Evolutionary conservation across 2,113 vertebrate species (phyloP).

Genomic region (Dipodomys stephensi): DNA sequence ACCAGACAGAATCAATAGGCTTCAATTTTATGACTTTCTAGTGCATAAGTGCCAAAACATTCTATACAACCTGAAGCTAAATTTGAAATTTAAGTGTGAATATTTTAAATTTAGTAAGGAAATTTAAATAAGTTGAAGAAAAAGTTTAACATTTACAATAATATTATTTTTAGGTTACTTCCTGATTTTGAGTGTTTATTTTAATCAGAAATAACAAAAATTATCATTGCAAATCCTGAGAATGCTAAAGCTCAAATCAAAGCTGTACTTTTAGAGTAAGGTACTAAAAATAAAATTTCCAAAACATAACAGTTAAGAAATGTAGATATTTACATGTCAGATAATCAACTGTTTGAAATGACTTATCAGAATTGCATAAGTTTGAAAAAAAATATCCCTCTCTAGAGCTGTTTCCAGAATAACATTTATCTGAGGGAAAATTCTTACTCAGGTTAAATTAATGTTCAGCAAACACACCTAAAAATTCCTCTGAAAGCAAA

Average conservation of each 20-base stretch:
- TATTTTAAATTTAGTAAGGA: constrained; percentile 72
- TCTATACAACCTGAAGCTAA: constrained; percentile 48
- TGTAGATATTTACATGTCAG: constrained; percentile 9
- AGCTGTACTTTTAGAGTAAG: constrained; percentile 42
- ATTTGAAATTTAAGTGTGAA: constrained; percentile 63
- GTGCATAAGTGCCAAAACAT: constrained; percentile 11
- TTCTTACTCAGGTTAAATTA: constrained; percentile 23
- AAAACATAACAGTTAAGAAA: constrained; percentile 45
- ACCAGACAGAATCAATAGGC: background rate
- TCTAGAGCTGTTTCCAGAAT: constrained; percentile 10
- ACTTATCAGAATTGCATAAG: constrained; percentile 24
- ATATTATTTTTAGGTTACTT: constrained; percentile 57
- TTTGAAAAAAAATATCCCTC: background rate
- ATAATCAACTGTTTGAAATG: constrained; percentile 29
- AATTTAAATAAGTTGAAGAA: constrained; percentile 66
- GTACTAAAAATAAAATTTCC: constrained; percentile 45
- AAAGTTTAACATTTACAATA: constrained; percentile 68
- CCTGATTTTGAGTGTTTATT: constrained; percentile 65
- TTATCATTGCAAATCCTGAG: constrained; percentile 60
- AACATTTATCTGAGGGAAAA: background rate
- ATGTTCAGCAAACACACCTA: background rate
- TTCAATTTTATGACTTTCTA: constrained; percentile 46
- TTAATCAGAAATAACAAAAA: constrained; percentile 74
- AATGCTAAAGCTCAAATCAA: constrained; percentile 54
- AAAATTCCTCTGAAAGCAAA: constrained; percentile 17